A percentile compares a stretch with the other conserved stretches of the same genome.
Conservation (phyloP, 2,797 vertebrate species). For the Leucoraja ocellata region DNA sequence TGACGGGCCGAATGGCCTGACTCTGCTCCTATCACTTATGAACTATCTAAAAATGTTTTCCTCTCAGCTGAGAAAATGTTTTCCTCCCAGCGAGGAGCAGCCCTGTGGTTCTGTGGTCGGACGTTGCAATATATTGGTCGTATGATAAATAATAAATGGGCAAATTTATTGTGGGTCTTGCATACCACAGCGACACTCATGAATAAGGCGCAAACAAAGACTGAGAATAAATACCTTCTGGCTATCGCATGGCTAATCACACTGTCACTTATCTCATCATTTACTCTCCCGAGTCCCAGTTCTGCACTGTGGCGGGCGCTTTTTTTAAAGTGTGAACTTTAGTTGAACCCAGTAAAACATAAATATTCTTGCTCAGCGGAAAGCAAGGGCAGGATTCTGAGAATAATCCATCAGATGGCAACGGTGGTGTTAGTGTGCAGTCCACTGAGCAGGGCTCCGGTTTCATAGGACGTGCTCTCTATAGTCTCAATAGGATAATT, state of each 20-base stretch:
- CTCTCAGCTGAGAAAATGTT: not conserved
- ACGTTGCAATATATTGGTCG: not conserved
- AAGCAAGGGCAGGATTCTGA: not conserved
- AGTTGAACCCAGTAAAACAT: not conserved
- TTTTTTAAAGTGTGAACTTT: not conserved
- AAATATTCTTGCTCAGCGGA: not conserved
- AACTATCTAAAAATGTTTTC: not conserved
- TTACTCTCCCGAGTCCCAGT: not conserved
- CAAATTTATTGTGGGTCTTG: too few relatives aligned
- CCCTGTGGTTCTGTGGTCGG: not conserved
- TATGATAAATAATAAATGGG: not conserved
- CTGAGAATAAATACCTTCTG: not conserved
- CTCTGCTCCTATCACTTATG: too few relatives aligned
- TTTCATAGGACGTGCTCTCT: slow-evolving; percentile 1
- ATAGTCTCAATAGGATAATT: not conserved
- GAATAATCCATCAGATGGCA: slow-evolving; percentile 21
- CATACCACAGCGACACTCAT: not conserved
- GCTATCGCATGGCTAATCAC: slow-evolving; percentile 1
- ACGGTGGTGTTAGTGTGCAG: not conserved
- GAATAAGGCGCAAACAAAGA: not conserved
- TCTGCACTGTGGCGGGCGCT: not conserved
- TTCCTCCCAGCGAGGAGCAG: not conserved
- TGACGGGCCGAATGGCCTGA: too few relatives aligned
- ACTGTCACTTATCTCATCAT: not conserved
- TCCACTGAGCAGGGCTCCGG: not conserved